phyloP scores from a whole-genome alignment of 2,113 vertebrate genomes.

The Cephalopterus ornatus region DNA sequence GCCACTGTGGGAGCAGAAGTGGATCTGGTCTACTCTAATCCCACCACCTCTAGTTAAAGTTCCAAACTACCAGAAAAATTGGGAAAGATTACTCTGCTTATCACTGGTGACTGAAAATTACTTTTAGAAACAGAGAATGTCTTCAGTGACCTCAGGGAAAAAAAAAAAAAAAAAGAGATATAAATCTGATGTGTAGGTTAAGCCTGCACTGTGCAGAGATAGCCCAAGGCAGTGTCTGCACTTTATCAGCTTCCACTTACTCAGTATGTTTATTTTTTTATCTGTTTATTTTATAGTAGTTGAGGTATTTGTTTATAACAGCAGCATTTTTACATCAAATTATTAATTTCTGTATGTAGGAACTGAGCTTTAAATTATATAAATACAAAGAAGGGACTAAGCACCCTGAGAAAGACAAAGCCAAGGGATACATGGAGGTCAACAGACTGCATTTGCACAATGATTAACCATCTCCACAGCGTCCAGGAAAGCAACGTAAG shows the following conservation, averaged over 20 bases:
- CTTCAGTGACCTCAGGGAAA: slow-evolving; percentile 41
- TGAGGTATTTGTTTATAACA: slow-evolving; percentile 4
- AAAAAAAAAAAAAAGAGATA: not conserved
- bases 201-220: slow-evolving; percentile 21
- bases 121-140: slow-evolving; percentile 60
- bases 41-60: not conserved
- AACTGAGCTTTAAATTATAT: not conserved
- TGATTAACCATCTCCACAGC: not conserved
- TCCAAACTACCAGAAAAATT: slow-evolving; percentile 22
- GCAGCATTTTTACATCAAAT: slow-evolving; percentile 13
- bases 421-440: not conserved
- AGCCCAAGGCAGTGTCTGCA: slow-evolving; percentile 28
- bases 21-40: not conserved
- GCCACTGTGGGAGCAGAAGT: rapidly evolving
- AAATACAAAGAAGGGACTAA: not conserved
- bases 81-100: slow-evolving; percentile 53
- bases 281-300: slow-evolving; percentile 38
- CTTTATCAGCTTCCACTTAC: slow-evolving; percentile 44
- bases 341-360: not conserved
- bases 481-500: not conserved
- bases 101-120: slow-evolving; percentile 60
- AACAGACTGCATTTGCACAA: not conserved
- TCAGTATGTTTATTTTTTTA: slow-evolving; percentile 44
- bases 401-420: not conserved
- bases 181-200: slow-evolving; percentile 44